Conservation (phyloP, 2,797 vertebrate genomes). For the Hydrophis major region DNA sequence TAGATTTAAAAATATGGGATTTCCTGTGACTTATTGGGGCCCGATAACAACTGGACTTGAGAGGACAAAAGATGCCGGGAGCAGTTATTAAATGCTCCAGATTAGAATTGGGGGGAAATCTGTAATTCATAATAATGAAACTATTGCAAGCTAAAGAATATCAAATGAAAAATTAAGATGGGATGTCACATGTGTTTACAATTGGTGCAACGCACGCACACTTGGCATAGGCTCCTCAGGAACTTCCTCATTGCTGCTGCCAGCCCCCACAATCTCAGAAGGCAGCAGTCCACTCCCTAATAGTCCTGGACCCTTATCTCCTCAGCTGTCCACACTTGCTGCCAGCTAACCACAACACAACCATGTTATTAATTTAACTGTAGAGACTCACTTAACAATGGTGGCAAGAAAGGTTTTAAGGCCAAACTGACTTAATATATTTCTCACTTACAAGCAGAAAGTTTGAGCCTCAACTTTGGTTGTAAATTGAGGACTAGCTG, state of each 20-base stretch:
- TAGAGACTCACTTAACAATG: neutral
- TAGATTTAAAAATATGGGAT: neutral
- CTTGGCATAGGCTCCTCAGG: too few relatives aligned
- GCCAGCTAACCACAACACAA: neutral
- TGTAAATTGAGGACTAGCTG: neutral
- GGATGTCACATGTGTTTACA: neutral
- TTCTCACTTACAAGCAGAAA: neutral
- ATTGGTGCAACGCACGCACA: neutral
- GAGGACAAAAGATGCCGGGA: neutral
- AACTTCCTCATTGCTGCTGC: too few relatives aligned
- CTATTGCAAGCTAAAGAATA: neutral
- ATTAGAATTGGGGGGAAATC: neutral
- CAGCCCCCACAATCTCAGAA: too few relatives aligned
- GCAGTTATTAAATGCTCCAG: conserved; percentile 5
- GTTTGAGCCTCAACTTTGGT: neutral
- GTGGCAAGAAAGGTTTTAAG: neutral
- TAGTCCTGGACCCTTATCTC: too few relatives aligned
- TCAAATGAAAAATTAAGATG: neutral
- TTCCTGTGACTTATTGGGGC: conserved; percentile 2
- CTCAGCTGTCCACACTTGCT: too few relatives aligned
- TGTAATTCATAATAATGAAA: neutral
- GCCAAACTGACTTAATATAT: neutral
- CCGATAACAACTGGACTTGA: neutral
- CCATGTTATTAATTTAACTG: neutral
- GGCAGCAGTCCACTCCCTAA: too few relatives aligned